Base-by-base conservation (phyloP, 2,888 invertebrate genomes). In the Blomia tropicalis region DNA sequence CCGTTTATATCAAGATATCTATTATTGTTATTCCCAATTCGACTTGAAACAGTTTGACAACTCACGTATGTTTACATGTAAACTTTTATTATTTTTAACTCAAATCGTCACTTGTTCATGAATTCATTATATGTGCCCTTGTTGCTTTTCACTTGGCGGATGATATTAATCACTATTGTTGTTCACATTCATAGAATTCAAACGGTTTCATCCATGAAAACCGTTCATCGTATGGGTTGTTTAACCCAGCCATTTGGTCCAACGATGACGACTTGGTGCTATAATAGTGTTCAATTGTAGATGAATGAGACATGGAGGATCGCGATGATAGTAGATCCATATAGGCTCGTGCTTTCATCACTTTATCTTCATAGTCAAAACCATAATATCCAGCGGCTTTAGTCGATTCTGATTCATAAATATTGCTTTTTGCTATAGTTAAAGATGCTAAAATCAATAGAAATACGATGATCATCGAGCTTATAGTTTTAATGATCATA, bases 1-100 rank as follows among this genome's bases (percentile, higher is more conserved):
- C 22, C 7, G 51, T 11, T n/a, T 47, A 7, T 47, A 47, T n/a
- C 51, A 47, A 27, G 51, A 47, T n/a, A 47, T 47, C 51, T 47
- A 47, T n/a, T 47, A 47, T n/a, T 47, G 51, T n/a, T 47, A 47
- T n/a, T 47, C 51, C 5, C 51, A 47, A 47, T 47, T 47, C 51
- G 27, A 14, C 7, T 47, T 22, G 7, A 7, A 19, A 14, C 51
- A 47, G 36, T 36, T 11, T 17, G 17, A 36, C 36, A 36, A 36
- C 36, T 36, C 36, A 36, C 36, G 7, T 7, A 11, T 17, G 36
- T 36, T 17, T 7, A 36, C 36, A 17, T 36, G 36, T 7, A 36
- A 36, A 36, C 7, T 11, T 11, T 7, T 17, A 36, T 17, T 36
- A 36, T 11, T 36, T 36, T 7, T 7, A 17, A 11, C 7, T 11